Percentiles rank a stretch among this genome's conserved stretches.
Conservation (phyloP, 2,797 vertebrate species). For the Pyrocephalus nanus region DNA sequence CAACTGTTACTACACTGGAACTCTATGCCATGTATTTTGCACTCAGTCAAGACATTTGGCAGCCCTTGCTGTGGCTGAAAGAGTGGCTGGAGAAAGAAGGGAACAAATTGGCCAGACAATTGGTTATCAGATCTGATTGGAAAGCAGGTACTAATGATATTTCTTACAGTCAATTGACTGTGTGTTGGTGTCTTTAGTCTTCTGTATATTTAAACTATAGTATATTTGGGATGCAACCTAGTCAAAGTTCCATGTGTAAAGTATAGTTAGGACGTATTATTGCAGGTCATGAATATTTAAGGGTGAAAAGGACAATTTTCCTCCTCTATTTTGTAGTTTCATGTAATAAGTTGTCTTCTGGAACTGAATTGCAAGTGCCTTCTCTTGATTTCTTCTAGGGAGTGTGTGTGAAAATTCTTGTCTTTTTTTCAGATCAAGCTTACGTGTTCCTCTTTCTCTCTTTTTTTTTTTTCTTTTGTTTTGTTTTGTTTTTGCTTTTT, state of each 20-base stretch:
- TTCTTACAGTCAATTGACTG: background rate
- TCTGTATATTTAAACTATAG: background rate
- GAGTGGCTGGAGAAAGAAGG: constrained; percentile 90
- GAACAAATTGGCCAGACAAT: constrained; percentile 89
- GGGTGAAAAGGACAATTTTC: background rate
- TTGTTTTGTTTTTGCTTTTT: no score
- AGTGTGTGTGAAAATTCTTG: background rate
- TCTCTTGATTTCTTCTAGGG: background rate
- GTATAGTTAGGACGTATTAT: background rate
- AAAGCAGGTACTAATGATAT: constrained; percentile 85
- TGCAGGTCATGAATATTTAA: background rate
- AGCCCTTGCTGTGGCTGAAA: constrained; percentile 90
- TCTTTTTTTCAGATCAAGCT: background rate
- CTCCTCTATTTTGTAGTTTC: background rate
- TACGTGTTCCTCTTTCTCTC: background rate
- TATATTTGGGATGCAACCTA: background rate
- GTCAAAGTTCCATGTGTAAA: background rate
- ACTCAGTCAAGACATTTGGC: constrained; percentile 91
- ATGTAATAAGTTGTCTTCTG: background rate
- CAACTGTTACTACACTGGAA: constrained; percentile 80
- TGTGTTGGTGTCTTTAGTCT: background rate
- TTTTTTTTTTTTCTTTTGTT: no score
- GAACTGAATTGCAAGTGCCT: background rate
- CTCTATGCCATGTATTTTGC: constrained; percentile 91
- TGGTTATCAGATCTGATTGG: constrained; percentile 91